A percentile compares a stretch with the other conserved stretches of the same genome.
Evolutionary conservation across 2,888 invertebrate genomes (phyloP).

Genomic region (Agrotis ipsilon): DNA sequence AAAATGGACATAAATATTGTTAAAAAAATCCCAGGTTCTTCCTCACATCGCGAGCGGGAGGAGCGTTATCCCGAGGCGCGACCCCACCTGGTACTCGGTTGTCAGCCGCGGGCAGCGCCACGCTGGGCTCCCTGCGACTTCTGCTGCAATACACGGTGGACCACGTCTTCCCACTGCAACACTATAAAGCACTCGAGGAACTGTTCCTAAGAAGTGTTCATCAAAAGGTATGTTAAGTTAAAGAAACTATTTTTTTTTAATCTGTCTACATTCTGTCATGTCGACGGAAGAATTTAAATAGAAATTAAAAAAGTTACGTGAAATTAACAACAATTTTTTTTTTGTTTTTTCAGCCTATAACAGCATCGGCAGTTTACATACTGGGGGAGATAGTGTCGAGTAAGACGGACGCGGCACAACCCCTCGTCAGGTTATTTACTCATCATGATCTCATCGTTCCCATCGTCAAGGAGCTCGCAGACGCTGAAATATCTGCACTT

Average conservation of each 20-base stretch:
- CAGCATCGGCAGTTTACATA: conserved; percentile 95
- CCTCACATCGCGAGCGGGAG: conserved; percentile 90
- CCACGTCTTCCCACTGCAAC: conserved; percentile 96
- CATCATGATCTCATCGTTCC: conserved; percentile 96
- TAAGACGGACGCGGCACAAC: conserved; percentile 97
- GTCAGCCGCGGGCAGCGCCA: conserved; percentile 89
- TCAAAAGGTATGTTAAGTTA: conserved; percentile 87
- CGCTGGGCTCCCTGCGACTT: conserved; percentile 95
- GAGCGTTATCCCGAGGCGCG: conserved; percentile 93
- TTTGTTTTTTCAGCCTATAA: conserved; percentile 92
- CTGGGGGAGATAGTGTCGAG: conserved; percentile 96
- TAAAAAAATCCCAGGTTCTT: conserved; percentile 91
- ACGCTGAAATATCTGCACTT: conserved; percentile 97
- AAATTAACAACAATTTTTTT: no score
- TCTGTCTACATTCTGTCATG: no score
- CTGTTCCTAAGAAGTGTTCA: conserved; percentile 94
- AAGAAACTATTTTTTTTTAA: no score
- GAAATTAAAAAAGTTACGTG: no score
- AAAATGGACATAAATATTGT: no score
- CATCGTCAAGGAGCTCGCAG: conserved; percentile 95
- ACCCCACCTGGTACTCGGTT: conserved; percentile 95
- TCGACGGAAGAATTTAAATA: no score
- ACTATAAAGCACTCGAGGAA: conserved; percentile 95
- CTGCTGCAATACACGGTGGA: conserved; percentile 97
- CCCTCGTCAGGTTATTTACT: conserved; percentile 96